Conservation (phyloP, 1,140 invertebrate species). For the Drosophila littoralis region DNA sequence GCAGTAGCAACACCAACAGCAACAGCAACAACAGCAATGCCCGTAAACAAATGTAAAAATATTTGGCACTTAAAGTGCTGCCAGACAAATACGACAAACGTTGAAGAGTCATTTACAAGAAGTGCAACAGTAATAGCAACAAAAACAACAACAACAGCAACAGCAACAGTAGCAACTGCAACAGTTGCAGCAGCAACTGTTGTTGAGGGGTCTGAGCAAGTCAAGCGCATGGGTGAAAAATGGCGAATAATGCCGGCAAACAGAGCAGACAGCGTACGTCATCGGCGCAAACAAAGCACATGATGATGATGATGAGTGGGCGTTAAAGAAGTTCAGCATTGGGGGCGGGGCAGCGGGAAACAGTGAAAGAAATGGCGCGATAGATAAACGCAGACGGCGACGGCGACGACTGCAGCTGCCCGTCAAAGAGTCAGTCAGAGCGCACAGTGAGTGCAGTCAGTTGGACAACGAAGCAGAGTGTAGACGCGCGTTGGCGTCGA, state of each 20-base stretch:
- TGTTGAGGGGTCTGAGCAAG: conserved; percentile 33
- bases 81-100: conserved; percentile 81
- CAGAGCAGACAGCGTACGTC: conserved; percentile 66
- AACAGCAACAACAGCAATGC: conserved; percentile 34
- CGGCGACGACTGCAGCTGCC: conserved; percentile 21
- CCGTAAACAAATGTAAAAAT: conserved; percentile 77
- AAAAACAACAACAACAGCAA: conserved; percentile 30
- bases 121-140: conserved; percentile 49
- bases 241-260: conserved; percentile 63
- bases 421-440: conserved; percentile 16
- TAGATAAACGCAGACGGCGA: conserved; percentile 22
- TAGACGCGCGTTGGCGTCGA: conserved; percentile 62
- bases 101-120: conserved; percentile 79
- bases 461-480: conserved; percentile 38
- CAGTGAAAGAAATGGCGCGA: conserved; percentile 10
- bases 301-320: conserved; percentile 46
- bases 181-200: conserved; percentile 18
- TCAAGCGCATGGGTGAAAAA: conserved; percentile 61
- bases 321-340: conserved; percentile 20
- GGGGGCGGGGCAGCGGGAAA: neutral
- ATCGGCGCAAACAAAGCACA: conserved; percentile 71
- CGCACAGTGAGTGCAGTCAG: conserved; percentile 46
- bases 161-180: conserved; percentile 3
- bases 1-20: conserved; percentile 24
- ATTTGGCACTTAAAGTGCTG: conserved; percentile 80